These are phyloP conservation scores for Melinaea marsaeus DNA, from an alignment of 2,888 invertebrate genomes.

Conservation along the genomic window DNA sequence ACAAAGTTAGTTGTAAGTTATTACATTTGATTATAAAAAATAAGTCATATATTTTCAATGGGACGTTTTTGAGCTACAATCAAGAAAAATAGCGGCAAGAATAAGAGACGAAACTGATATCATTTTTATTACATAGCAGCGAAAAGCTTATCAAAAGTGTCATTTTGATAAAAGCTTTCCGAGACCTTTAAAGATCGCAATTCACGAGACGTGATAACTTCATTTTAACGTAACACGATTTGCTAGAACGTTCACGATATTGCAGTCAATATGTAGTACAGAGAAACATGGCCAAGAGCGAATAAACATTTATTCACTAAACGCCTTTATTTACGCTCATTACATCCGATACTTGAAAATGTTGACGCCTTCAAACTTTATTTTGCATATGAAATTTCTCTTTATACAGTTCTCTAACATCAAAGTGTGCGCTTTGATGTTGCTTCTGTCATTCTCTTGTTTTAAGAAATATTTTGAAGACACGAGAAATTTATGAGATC, in stretches of 20 bases:
- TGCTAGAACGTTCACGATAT: not conserved
- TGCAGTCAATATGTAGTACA: slow-evolving; percentile 2
- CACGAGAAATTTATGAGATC: slow-evolving; percentile 4
- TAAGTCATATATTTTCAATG: too few species aligned
- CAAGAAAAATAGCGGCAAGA: too few species aligned
- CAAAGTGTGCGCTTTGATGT: slow-evolving; percentile 15
- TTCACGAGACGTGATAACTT: slow-evolving; percentile 2
- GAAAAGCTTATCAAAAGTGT: too few species aligned
- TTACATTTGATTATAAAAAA: too few species aligned
- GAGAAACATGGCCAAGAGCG: not conserved
- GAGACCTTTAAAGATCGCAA: not conserved
- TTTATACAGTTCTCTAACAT: slow-evolving; percentile 10
- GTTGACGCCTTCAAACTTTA: slow-evolving; percentile 15
- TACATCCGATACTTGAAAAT: slow-evolving; percentile 15
- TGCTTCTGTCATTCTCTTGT: slow-evolving; percentile 11
- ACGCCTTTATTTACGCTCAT: slow-evolving; percentile 18
- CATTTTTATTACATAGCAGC: too few species aligned
- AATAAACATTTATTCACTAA: not conserved
- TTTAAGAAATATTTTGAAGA: slow-evolving; percentile 6
- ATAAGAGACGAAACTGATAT: too few species aligned
- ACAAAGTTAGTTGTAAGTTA: too few species aligned
- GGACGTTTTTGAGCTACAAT: too few species aligned
- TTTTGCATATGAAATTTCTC: slow-evolving; percentile 22
- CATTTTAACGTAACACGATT: not conserved
- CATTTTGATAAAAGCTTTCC: too few species aligned